phyloP scores from a whole-genome alignment of 2,888 invertebrate species.

The Nowickia ferox region DNA sequence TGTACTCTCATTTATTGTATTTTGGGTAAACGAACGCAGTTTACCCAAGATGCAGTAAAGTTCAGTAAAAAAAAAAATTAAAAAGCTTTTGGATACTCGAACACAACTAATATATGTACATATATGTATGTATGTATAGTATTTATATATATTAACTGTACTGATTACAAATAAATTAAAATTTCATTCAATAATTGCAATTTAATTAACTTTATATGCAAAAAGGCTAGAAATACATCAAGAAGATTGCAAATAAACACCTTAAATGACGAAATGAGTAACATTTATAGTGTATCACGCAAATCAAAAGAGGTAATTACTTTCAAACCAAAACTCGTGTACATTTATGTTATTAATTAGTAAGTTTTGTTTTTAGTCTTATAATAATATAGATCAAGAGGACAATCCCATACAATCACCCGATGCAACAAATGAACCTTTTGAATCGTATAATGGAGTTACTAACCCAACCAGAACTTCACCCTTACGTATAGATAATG shows the following conservation, averaged over 20 bases:
- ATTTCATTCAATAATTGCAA: slow-evolving; percentile 5
- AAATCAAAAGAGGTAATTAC: slow-evolving; percentile 20
- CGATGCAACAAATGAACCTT: slow-evolving; percentile 23
- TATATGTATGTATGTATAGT: no score
- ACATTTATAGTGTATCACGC: not conserved
- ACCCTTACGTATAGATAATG: not conserved
- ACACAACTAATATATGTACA: no score
- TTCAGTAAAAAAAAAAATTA: no score
- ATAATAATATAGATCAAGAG: not conserved
- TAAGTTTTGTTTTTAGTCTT: slow-evolving; percentile 6
- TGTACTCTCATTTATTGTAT: not conserved
- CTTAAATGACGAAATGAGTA: not conserved
- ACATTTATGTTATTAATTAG: not conserved
- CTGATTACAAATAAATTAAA: not conserved
- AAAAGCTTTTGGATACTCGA: no score
- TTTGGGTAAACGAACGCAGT: not conserved
- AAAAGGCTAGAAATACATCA: slow-evolving; percentile 27
- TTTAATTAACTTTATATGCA: slow-evolving; percentile 28
- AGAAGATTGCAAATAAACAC: slow-evolving; percentile 5
- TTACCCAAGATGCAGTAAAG: no score
- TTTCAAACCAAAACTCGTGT: not conserved
- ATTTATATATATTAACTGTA: no score
- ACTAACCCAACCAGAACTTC: not conserved
- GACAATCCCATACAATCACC: slow-evolving; percentile 38
- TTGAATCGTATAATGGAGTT: slow-evolving; percentile 41